Conservation (phyloP, 2,797 vertebrate species). For the Pseudochirops corinnae region DNA sequence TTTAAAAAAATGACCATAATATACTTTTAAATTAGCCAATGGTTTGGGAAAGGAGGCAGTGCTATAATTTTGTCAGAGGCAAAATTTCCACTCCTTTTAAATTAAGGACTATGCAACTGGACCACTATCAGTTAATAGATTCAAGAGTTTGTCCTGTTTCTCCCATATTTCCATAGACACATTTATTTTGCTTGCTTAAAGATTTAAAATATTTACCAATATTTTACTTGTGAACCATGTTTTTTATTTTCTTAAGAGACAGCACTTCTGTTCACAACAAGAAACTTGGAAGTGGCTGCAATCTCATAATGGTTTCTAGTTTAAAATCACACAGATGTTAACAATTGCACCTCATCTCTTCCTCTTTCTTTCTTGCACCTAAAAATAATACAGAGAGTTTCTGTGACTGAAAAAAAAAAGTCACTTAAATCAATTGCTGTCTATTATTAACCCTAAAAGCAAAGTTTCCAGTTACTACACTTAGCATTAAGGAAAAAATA, state of each 20-base stretch:
- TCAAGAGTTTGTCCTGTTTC: constrained; percentile 22
- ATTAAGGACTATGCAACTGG: constrained; percentile 42
- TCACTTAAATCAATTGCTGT: constrained; percentile 28
- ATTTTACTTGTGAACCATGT: constrained; percentile 61
- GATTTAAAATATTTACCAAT: constrained; percentile 23
- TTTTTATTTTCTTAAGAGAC: constrained; percentile 55
- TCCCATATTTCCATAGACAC: constrained; percentile 26
- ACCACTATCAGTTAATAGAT: constrained; percentile 36
- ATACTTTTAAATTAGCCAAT: constrained; percentile 19
- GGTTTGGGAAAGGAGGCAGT: constrained; percentile 16
- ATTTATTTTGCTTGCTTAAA: neutral
- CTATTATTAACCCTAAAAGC: constrained; percentile 52
- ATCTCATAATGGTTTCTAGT: constrained; percentile 66
- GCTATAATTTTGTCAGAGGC: constrained; percentile 3
- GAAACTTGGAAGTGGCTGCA: constrained; percentile 43
- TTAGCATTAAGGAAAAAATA: constrained; percentile 27
- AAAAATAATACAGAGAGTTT: constrained; percentile 66
- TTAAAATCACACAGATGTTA: constrained; percentile 47
- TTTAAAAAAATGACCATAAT: constrained; percentile 34
- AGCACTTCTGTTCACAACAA: constrained; percentile 53
- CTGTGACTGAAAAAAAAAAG: constrained; percentile 41
- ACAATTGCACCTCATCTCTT: constrained; percentile 32
- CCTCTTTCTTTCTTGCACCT: constrained; percentile 25
- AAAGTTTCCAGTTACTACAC: constrained; percentile 39
- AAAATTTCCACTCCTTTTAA: constrained; percentile 54